phyloP scores from a whole-genome alignment of 2,888 invertebrate species.

The Spisula solida region DNA sequence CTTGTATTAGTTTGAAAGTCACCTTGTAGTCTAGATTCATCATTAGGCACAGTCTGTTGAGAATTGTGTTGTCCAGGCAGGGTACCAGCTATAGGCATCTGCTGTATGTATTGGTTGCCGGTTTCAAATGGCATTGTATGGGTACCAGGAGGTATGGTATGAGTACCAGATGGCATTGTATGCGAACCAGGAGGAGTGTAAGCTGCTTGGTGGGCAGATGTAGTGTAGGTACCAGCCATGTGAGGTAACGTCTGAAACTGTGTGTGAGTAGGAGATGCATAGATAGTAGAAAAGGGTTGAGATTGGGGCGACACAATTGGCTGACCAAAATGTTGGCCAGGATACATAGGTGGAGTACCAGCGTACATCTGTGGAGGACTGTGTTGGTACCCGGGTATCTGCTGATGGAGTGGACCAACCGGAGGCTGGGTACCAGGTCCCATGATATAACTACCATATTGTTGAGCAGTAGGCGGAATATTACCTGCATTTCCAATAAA shows the following conservation, averaged over 20 bases:
- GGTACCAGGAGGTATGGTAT: constrained; percentile 41
- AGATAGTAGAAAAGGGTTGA: constrained; percentile 60
- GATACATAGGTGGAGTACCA: constrained; percentile 65
- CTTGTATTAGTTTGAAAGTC: constrained; percentile 11
- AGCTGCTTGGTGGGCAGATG: constrained; percentile 60
- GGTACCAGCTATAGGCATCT: constrained; percentile 26
- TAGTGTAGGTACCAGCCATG: constrained; percentile 63
- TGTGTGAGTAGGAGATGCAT: constrained; percentile 63
- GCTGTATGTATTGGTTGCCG: constrained; percentile 51
- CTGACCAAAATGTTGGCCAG: constrained; percentile 59
- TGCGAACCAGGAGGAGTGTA: constrained; percentile 53
- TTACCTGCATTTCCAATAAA: constrained; percentile 64
- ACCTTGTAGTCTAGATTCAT: not conserved
- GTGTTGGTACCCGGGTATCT: constrained; percentile 67
- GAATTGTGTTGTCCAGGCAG: constrained; percentile 29
- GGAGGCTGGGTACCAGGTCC: constrained; percentile 57
- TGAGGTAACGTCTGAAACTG: constrained; percentile 60
- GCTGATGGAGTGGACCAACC: constrained; percentile 52
- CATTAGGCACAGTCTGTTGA: constrained; percentile 42
- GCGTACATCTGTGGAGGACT: constrained; percentile 70
- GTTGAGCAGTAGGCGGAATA: constrained; percentile 65
- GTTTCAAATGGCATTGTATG: constrained; percentile 52
- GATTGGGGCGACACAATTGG: constrained; percentile 65
- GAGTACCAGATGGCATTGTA: too few species aligned
- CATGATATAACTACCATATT: constrained; percentile 72